Conservation (phyloP, 2,113 vertebrate genomes). For the Prionailurus bengalensis region DNA sequence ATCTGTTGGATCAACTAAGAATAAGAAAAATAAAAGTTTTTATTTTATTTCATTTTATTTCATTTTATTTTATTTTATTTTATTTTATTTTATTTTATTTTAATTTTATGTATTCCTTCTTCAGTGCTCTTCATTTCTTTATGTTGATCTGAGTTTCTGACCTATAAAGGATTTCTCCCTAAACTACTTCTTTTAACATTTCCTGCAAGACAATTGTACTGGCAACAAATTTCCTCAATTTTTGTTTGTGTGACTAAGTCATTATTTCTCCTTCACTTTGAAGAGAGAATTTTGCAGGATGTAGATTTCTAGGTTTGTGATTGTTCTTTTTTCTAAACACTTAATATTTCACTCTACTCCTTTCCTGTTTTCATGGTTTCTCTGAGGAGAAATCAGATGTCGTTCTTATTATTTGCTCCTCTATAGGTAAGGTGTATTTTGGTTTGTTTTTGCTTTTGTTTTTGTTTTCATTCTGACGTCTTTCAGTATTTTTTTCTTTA, state of each 20-base stretch:
- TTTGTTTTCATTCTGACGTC: background rate
- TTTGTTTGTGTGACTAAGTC: background rate
- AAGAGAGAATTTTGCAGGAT: background rate
- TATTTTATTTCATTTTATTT: background rate
- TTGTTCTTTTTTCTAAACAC: background rate
- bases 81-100: background rate
- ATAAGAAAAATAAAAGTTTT: background rate
- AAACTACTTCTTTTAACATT: background rate
- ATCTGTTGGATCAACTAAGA: background rate
- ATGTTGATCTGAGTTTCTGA: background rate
- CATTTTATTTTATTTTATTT: too few relatives aligned
- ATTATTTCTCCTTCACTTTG: background rate
- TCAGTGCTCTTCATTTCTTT: background rate
- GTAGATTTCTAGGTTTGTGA: background rate
- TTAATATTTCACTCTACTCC: background rate
- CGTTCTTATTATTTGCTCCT: background rate
- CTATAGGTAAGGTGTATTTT: background rate
- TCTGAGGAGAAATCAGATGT: background rate
- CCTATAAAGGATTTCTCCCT: background rate
- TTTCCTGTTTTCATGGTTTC: background rate
- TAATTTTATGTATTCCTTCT: background rate
- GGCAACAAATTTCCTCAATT: background rate
- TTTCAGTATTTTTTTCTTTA: background rate
- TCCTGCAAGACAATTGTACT: background rate
- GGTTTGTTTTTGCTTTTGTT: background rate